Evolutionary conservation across 2,113 vertebrate species (phyloP).

Genomic region (Pedetes capensis): DNA sequence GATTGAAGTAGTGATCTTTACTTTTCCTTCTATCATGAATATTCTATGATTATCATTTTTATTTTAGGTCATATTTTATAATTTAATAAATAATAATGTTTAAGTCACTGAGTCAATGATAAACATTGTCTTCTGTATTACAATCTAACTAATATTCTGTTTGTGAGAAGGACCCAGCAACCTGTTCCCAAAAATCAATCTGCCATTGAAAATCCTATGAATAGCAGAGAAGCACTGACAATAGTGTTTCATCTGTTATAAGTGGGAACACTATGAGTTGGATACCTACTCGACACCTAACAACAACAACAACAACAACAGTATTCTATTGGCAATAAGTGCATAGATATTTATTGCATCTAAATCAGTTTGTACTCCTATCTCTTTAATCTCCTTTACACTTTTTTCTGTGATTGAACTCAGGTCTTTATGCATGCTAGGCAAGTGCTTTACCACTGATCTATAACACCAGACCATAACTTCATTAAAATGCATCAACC

Average conservation of each 20-base stretch:
- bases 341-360: background rate
- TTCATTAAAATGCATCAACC: background rate
- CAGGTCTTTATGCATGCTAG: background rate
- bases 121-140: background rate
- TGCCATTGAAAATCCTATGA: too few species aligned
- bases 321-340: too few species aligned
- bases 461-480: background rate
- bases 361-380: background rate
- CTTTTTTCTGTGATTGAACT: too few species aligned
- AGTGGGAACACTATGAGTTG: too few species aligned
- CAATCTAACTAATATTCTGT: background rate
- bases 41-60: background rate
- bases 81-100: background rate
- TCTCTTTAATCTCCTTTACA: background rate
- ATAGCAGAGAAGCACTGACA: too few species aligned
- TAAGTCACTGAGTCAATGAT: background rate
- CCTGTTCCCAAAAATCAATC: too few species aligned
- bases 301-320: too few species aligned
- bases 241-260: too few species aligned
- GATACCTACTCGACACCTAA: too few species aligned
- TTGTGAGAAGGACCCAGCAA: too few species aligned
- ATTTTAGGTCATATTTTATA: background rate
- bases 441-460: background rate
- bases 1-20: background rate
- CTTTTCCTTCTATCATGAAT: background rate